phyloP scores from a whole-genome alignment of 2,888 invertebrate species.

The Agrotis exclamationis region DNA sequence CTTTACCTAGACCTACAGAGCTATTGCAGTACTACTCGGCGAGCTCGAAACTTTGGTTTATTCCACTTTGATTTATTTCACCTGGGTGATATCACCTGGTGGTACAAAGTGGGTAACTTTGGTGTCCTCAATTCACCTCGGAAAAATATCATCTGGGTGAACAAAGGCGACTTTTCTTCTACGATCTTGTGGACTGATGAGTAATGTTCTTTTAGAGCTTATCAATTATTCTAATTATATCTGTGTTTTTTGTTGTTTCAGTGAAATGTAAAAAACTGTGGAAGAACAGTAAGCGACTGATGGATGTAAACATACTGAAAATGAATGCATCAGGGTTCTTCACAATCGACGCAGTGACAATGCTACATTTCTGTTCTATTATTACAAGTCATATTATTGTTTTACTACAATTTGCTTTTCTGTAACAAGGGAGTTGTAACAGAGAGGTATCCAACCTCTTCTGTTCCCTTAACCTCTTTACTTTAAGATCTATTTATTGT shows the following conservation, averaged over 20 bases:
- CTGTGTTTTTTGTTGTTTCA: constrained; percentile 3
- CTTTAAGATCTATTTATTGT: too few relatives aligned
- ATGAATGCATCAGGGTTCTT: constrained; percentile 35
- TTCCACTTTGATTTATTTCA: too few relatives aligned
- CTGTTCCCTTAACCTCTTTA: too few relatives aligned
- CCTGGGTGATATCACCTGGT: too few relatives aligned
- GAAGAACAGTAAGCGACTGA: constrained; percentile 36
- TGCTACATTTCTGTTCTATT: constrained; percentile 22
- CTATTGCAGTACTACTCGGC: too few relatives aligned
- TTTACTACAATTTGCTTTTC: constrained; percentile 37
- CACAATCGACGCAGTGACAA: constrained; percentile 35
- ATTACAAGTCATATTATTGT: constrained; percentile 39
- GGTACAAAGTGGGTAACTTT: too few relatives aligned
- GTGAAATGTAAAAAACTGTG: constrained; percentile 21
- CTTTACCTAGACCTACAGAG: too few relatives aligned
- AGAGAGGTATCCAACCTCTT: too few relatives aligned
- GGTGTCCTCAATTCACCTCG: too few relatives aligned
- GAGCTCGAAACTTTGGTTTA: too few relatives aligned
- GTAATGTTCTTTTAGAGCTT: not conserved
- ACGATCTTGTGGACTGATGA: not conserved
- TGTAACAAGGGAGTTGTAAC: constrained; percentile 7
- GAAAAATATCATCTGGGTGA: too few relatives aligned
- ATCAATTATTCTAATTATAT: not conserved
- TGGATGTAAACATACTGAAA: constrained; percentile 12
- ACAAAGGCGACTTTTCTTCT: too few relatives aligned